Conservation (phyloP, 2,888 invertebrate species). For the Metellina segmentata region DNA sequence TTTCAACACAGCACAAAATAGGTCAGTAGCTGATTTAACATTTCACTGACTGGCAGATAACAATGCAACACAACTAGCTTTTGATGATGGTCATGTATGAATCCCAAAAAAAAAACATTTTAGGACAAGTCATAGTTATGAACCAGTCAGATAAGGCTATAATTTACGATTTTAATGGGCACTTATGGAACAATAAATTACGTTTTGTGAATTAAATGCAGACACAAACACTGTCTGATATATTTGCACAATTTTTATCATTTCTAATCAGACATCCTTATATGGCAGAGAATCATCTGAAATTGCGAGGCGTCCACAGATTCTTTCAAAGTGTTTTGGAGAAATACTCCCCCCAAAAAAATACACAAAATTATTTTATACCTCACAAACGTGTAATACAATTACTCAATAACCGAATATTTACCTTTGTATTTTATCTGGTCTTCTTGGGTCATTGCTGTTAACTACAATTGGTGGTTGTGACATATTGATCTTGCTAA, state of each 20-base stretch:
- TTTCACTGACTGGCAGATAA: too few relatives aligned
- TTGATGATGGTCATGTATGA: neutral
- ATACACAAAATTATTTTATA: too few relatives aligned
- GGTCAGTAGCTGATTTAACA: neutral
- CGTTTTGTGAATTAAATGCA: too few relatives aligned
- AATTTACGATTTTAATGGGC: too few relatives aligned
- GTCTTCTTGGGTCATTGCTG: slow-evolving; percentile 76
- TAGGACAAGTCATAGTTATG: neutral
- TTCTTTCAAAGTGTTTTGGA: too few relatives aligned
- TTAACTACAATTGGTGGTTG: slow-evolving; percentile 22
- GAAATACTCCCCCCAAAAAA: too few relatives aligned
- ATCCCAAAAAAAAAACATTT: neutral
- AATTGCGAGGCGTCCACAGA: neutral
- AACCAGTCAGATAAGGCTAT: neutral
- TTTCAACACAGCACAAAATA: neutral
- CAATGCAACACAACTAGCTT: neutral
- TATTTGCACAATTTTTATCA: too few relatives aligned
- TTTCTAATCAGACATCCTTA: too few relatives aligned
- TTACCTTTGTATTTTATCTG: slow-evolving; percentile 77
- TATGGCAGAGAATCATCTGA: neutral
- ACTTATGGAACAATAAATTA: too few relatives aligned
- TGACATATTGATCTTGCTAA: slow-evolving; percentile 60
- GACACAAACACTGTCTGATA: too few relatives aligned
- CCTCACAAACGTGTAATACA: too few relatives aligned
- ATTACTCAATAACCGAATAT: too few relatives aligned